Conservation (phyloP, 2,797 vertebrate genomes). For the Crocodylus rhombifer region DNA sequence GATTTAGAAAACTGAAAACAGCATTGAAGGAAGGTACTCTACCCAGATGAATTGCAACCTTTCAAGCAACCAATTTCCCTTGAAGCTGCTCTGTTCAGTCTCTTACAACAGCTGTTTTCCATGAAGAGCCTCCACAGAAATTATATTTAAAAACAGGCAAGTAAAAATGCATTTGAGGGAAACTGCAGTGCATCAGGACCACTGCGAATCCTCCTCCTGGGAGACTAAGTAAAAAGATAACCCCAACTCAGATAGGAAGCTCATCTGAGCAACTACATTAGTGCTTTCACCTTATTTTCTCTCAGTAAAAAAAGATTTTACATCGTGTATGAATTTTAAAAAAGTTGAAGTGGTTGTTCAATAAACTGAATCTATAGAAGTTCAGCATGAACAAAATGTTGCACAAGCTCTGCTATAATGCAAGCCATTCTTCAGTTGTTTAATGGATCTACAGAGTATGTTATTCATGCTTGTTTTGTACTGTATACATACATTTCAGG, state of each 20-base stretch:
- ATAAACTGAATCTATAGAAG: not conserved
- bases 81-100: not conserved
- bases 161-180: not conserved
- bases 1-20: not conserved
- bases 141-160: not conserved
- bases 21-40: not conserved
- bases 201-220: constrained; percentile 1
- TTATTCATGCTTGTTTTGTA: constrained; percentile 3
- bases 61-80: not conserved
- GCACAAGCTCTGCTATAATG: not conserved
- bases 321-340: constrained; percentile 35
- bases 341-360: constrained; percentile 5
- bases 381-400: not conserved
- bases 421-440: not conserved
- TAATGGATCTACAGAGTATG: not conserved
- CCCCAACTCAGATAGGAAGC: not conserved
- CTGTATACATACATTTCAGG: not conserved
- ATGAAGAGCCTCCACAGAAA: not conserved
- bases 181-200: not conserved
- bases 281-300: not conserved
- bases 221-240: not conserved
- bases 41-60: not conserved
- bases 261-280: not conserved
- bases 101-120: not conserved
- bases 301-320: not conserved